A percentile compares a stretch with the other conserved stretches of the same genome.
These are phyloP conservation scores for Ciona savignyi DNA, from an alignment of 23 tunicate genomes.

Conservation along the genomic window DNA sequence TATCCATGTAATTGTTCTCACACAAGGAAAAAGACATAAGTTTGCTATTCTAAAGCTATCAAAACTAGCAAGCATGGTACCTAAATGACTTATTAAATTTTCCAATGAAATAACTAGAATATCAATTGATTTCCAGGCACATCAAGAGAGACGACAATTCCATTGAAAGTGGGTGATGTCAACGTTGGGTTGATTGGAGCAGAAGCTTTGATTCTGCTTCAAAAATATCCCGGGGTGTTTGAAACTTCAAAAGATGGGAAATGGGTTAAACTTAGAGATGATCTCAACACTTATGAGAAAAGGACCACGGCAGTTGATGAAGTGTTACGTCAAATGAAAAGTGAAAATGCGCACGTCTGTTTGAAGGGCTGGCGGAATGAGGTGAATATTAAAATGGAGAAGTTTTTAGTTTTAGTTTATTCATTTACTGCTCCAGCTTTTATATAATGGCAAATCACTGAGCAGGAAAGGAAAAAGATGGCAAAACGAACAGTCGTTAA, in stretches of 20 bases:
- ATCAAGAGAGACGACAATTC: background rate
- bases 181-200: conserved; percentile 12
- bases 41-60: too few relatives aligned
- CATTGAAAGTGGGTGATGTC: conserved; percentile 8
- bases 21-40: too few relatives aligned
- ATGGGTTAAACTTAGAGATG: conserved; percentile 5
- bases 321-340: conserved; percentile 25
- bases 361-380: conserved; percentile 66
- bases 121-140: too few relatives aligned
- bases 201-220: conserved; percentile 1
- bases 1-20: too few relatives aligned
- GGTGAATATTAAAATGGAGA: too few relatives aligned
- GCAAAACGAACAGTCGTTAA: background rate
- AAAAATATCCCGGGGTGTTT: conserved; percentile 44
- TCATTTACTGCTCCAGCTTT: too few relatives aligned
- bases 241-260: background rate
- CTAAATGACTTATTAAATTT: too few relatives aligned
- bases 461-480: background rate
- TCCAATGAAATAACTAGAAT: too few relatives aligned
- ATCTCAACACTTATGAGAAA: conserved; percentile 1
- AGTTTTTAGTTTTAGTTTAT: background rate
- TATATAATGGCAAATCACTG: background rate
- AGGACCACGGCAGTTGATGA: conserved; percentile 34
- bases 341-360: conserved; percentile 21
- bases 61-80: too few relatives aligned